Evolutionary conservation across 2,113 vertebrate species (phyloP), one percentile per base, ranked within the genome.

Genomic region (Athene cunicularia): DNA sequence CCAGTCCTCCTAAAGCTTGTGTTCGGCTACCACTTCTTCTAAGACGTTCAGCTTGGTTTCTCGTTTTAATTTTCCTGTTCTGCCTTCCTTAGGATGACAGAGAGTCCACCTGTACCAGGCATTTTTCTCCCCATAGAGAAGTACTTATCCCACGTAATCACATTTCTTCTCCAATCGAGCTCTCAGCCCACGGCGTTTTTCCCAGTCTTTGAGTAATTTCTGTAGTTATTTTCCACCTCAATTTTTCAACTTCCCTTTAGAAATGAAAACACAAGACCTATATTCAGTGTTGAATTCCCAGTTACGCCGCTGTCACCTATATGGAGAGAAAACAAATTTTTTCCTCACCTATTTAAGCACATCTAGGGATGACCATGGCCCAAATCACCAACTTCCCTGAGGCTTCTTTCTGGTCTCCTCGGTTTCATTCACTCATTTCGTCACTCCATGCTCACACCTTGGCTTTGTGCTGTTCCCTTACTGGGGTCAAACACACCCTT

Each of bases 361-460:
- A 37, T 39, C 49, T 30, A 32, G 18, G 59, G 17, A 28, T n/a
- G 17, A 26, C 33, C 8, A 2, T 32, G 47, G 22, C 32, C 37
- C 55, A 33, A 35, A 55, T 6, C 16, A 30, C 33, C 1, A 1
- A 12, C 4, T 71, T 39, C 33, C 16, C 50, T 41, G 59, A 49
- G 33, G 14, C 6, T 49, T 92, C n/a, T 24, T 49, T 56, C 45
- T 16, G 18, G 10, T 47, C 12, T 58, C 19, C 14, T 28, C 64
- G 35, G 19, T 71, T 84, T 80, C 8, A 24, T 28, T 80, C 9
- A 9, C 11, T 39, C 39, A 39, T 80, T 52, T 80, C 7, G 2
- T 11, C 6, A 2, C 39, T 64, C 60, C 4, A 0, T 4, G 27
- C 35, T 80, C 5, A 0, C 9, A 35, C 37, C 35, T 52, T 39